Conservation (phyloP, 2,797 vertebrate species). For the Gallinago nigripennis region DNA sequence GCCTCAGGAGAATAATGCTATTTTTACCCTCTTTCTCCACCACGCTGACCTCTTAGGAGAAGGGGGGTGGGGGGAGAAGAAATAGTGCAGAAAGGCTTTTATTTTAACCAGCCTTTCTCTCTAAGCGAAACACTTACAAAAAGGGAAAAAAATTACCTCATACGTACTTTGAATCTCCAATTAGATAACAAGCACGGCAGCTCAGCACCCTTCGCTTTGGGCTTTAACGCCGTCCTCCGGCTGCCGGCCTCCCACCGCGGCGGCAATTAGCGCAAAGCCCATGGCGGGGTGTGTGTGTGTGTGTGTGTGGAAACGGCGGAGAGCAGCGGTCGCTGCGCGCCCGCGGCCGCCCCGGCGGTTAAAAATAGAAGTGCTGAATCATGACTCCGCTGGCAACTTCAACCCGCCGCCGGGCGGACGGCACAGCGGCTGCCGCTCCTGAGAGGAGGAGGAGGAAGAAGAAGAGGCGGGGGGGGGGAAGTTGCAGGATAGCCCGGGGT, state of each 20-base stretch:
- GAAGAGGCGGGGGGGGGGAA: too few species aligned
- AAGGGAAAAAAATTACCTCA: neutral
- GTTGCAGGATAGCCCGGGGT: neutral
- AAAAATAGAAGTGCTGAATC: conserved; percentile 35
- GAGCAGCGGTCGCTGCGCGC: neutral
- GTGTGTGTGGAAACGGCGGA: neutral
- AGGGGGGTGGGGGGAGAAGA: too few species aligned
- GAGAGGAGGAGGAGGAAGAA: neutral
- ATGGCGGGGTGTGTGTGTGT: too few species aligned
- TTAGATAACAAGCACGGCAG: neutral
- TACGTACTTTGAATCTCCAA: accelerated
- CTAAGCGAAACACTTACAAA: neutral
- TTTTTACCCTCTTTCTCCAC: neutral
- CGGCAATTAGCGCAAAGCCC: neutral
- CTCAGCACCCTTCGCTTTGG: neutral
- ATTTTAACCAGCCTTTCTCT: neutral
- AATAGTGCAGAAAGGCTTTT: accelerated
- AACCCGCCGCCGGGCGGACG: neutral
- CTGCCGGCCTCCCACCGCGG: neutral
- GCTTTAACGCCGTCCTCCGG: too few species aligned
- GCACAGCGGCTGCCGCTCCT: neutral
- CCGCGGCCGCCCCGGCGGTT: neutral
- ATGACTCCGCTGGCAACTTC: neutral
- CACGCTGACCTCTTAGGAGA: neutral
- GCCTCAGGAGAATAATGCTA: accelerated